A percentile compares a stretch with the other conserved stretches of the same genome.
Evolutionary conservation across 2,797 vertebrate species (phyloP).

Genomic region (Eurystomus glaucurus): DNA sequence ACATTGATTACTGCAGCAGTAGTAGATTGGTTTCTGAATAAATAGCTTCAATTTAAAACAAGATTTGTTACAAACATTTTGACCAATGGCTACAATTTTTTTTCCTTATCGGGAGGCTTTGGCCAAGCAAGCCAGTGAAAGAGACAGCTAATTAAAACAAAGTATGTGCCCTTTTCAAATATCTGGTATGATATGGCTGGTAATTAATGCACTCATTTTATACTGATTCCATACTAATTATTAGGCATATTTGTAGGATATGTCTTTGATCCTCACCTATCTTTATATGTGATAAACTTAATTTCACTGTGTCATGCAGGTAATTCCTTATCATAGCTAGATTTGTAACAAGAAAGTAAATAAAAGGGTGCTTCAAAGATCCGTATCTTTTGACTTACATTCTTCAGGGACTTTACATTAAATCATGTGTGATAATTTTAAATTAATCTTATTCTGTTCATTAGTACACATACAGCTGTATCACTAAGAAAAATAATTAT

Average conservation of each 20-base stretch:
- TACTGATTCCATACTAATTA: slow-evolving; percentile 72
- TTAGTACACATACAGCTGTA: neutral
- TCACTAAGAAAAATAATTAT: slow-evolving; percentile 2
- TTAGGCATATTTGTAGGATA: slow-evolving; percentile 38
- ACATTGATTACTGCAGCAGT: slow-evolving; percentile 82
- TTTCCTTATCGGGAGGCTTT: slow-evolving; percentile 76
- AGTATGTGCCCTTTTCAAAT: slow-evolving; percentile 45
- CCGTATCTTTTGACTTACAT: neutral
- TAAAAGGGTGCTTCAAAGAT: slow-evolving; percentile 37
- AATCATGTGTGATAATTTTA: slow-evolving; percentile 31
- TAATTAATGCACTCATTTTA: slow-evolving; percentile 77
- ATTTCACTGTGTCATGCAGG: slow-evolving; percentile 18
- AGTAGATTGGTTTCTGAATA: slow-evolving; percentile 82
- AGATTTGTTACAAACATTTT: slow-evolving; percentile 83
- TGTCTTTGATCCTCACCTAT: slow-evolving; percentile 65
- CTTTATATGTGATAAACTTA: slow-evolving; percentile 65
- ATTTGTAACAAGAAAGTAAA: slow-evolving; percentile 61
- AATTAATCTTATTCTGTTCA: slow-evolving; percentile 49
- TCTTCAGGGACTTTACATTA: neutral
- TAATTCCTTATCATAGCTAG: slow-evolving; percentile 45
- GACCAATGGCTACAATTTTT: slow-evolving; percentile 79
- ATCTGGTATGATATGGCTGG: slow-evolving; percentile 52
- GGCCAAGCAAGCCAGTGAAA: slow-evolving; percentile 65
- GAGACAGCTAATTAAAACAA: slow-evolving; percentile 83
- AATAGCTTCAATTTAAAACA: slow-evolving; percentile 85